Evolutionary conservation across 2,113 vertebrate species (phyloP).

Genomic region (Callocephalon fimbriatum): DNA sequence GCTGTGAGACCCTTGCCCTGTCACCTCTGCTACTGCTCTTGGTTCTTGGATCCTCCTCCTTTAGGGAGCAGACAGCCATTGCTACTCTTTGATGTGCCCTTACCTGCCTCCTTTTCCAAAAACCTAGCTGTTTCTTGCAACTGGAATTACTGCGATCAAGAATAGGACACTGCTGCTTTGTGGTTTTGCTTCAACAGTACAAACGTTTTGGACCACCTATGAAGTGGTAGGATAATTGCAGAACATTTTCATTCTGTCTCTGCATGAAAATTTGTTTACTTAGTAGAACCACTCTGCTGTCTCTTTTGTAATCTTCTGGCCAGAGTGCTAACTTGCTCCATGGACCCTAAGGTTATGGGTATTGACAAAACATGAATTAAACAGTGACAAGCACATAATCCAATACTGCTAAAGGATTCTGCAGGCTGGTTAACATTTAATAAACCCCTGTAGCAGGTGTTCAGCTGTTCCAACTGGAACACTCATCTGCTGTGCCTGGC

Average conservation of each 20-base stretch:
- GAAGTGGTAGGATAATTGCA: neutral
- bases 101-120: neutral
- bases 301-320: neutral
- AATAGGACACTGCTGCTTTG: neutral
- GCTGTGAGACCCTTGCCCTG: neutral
- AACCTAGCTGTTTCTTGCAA: neutral
- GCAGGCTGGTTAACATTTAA: neutral
- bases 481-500: neutral
- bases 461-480: neutral
- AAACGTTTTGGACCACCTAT: neutral
- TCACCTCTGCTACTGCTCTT: neutral
- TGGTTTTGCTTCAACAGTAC: neutral
- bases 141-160: neutral
- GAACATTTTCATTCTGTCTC: neutral
- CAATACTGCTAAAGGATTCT: neutral
- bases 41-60: neutral
- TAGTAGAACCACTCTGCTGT: neutral
- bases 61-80: neutral
- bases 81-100: neutral
- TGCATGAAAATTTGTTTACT: constrained; percentile 7
- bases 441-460: neutral
- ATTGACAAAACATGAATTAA: neutral
- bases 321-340: neutral
- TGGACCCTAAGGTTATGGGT: neutral
- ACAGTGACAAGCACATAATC: neutral